phyloP scores from a whole-genome alignment of 2,888 invertebrate genomes.

The Strigamia crassipes region DNA sequence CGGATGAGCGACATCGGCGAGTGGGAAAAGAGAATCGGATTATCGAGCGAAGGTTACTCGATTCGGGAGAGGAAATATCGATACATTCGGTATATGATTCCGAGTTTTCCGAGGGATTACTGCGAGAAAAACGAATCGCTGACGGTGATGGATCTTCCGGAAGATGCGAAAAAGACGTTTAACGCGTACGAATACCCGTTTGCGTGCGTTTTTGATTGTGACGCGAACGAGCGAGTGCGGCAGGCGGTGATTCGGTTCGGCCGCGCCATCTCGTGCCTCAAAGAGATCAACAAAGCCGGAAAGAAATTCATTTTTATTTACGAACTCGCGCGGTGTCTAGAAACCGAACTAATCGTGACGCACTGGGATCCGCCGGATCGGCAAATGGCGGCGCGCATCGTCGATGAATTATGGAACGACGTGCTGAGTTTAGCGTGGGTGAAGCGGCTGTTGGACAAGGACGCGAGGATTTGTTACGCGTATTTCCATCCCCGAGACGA shows the following conservation, averaged over 20 bases:
- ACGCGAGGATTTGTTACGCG: neutral
- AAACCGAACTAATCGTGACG: neutral
- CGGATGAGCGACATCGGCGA: neutral
- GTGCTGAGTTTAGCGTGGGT: neutral
- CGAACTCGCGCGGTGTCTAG: neutral
- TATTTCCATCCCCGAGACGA: neutral
- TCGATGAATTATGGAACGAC: neutral
- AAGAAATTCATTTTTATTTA: too few relatives aligned
- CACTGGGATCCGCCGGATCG: neutral
- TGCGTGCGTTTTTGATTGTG: too few relatives aligned
- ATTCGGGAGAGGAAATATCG: neutral
- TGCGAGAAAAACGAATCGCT: neutral
- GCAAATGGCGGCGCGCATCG: neutral
- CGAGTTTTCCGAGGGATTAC: neutral
- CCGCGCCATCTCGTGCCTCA: too few relatives aligned
- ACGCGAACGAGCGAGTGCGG: too few relatives aligned
- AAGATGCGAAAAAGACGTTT: too few relatives aligned
- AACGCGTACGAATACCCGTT: too few relatives aligned
- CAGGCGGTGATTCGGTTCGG: too few relatives aligned
- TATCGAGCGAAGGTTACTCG: neutral
- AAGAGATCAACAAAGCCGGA: too few relatives aligned
- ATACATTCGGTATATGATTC: neutral
- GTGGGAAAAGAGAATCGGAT: neutral
- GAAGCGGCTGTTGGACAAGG: too few relatives aligned
- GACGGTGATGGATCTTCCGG: too few relatives aligned